phyloP scores from a whole-genome alignment of 2,888 invertebrate genomes.

The Gisinianus flammeolus region DNA sequence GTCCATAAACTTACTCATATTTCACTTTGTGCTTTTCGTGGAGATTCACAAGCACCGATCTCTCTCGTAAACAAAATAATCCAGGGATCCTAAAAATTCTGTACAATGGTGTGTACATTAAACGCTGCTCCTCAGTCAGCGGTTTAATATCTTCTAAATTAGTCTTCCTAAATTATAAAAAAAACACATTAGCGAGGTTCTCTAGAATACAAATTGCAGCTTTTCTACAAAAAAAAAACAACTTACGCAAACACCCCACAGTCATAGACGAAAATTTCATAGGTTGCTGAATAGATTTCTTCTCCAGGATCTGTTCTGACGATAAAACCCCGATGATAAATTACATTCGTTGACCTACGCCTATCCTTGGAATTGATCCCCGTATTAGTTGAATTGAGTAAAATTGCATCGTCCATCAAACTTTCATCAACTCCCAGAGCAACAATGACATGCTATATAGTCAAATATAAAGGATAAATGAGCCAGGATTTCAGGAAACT shows the following conservation, averaged over 20 bases:
- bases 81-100: not conserved
- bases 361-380: too few species aligned
- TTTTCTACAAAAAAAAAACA: not conserved
- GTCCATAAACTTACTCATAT: not conserved
- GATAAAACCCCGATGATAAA: slow-evolving; percentile 14
- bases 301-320: not conserved
- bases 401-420: not conserved
- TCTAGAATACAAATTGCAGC: too few species aligned
- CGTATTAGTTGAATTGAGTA: not conserved
- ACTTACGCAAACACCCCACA: slow-evolving; percentile 22
- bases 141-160: not conserved
- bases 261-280: slow-evolving; percentile 19
- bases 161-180: not conserved
- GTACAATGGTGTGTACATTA: not conserved
- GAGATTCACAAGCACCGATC: not conserved
- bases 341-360: not conserved
- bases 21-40: not conserved
- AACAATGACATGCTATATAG: not conserved
- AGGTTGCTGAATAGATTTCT: not conserved
- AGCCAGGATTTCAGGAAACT: too few species aligned
- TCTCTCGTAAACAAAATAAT: not conserved
- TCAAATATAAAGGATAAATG: too few species aligned
- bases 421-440: not conserved
- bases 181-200: too few species aligned
- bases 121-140: not conserved